Conservation (phyloP, 2,113 vertebrate species). For the Thalassoma bifasciatum region DNA sequence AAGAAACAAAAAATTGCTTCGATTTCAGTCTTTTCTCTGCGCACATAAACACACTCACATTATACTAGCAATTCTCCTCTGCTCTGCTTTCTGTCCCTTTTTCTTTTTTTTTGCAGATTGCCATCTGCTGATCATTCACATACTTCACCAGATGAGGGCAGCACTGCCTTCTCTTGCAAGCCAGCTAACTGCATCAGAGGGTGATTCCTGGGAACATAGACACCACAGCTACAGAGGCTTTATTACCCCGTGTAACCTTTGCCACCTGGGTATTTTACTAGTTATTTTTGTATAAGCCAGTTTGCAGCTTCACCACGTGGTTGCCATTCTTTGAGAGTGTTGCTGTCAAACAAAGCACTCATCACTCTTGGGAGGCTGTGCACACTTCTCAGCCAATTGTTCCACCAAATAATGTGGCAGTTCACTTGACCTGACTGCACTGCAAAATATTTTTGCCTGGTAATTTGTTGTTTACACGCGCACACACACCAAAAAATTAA, state of each 20-base stretch:
- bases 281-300: conserved; percentile 16
- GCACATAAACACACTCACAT: too few species aligned
- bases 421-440: not conserved
- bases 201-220: not conserved
- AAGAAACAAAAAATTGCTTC: too few species aligned
- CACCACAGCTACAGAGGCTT: not conserved
- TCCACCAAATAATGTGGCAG: conserved; percentile 15
- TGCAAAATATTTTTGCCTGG: not conserved
- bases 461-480: too few species aligned
- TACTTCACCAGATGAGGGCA: conserved; percentile 77
- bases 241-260: conserved; percentile 1
- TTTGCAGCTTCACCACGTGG: conserved; percentile 20
- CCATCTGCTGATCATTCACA: conserved; percentile 24
- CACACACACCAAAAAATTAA: not conserved
- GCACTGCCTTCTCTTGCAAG: conserved; percentile 55
- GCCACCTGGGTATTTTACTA: not conserved
- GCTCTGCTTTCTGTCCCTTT: not conserved
- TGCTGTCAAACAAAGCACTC: conserved; percentile 23
- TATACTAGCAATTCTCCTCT: too few species aligned
- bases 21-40: too few species aligned
- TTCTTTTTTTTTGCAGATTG: not conserved
- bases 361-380: conserved; percentile 9
- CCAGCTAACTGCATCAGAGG: not conserved
- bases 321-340: conserved; percentile 15
- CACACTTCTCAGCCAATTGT: conserved; percentile 21